Evolutionary conservation across 2,797 vertebrate species (phyloP).

Genomic region (Poeciliopsis turneri): DNA sequence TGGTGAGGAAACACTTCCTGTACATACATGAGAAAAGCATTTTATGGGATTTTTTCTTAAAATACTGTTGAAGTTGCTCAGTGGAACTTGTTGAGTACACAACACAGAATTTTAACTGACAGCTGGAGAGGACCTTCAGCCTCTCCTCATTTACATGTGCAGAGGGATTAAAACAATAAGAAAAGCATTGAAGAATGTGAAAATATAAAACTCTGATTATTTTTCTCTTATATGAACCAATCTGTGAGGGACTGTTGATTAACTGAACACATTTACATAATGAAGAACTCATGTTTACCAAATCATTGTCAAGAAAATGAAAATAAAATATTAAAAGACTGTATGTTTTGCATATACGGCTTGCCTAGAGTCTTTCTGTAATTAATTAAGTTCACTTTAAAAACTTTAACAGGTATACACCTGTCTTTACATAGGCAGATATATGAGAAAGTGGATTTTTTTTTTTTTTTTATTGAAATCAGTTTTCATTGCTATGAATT

Average conservation of each 20-base stretch:
- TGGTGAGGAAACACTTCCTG: slow-evolving; percentile 22
- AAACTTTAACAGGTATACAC: neutral
- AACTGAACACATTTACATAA: neutral
- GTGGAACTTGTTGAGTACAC: slow-evolving; percentile 1
- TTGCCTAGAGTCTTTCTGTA: neutral
- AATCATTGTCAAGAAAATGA: neutral
- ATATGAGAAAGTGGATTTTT: neutral
- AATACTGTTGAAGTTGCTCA: slow-evolving; percentile 1
- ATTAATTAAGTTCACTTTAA: neutral
- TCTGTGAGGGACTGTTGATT: neutral
- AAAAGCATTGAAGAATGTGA: neutral
- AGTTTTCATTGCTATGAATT: neutral
- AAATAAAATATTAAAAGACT: neutral
- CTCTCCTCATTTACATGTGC: neutral
- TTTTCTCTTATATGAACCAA: neutral
- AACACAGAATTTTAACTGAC: slow-evolving; percentile 39
- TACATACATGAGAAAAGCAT: neutral
- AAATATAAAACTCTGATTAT: neutral
- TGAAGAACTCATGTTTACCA: neutral
- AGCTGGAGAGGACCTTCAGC: slow-evolving; percentile 52
- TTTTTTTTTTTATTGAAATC: neutral
- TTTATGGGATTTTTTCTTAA: slow-evolving; percentile 5
- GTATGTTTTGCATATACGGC: neutral
- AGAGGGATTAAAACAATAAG: neutral
- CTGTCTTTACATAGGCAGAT: neutral